A percentile compares a stretch with the other conserved stretches of the same genome.
Evolutionary conservation across 2,797 vertebrate species (phyloP).

Genomic region (Saguinus oedipus): DNA sequence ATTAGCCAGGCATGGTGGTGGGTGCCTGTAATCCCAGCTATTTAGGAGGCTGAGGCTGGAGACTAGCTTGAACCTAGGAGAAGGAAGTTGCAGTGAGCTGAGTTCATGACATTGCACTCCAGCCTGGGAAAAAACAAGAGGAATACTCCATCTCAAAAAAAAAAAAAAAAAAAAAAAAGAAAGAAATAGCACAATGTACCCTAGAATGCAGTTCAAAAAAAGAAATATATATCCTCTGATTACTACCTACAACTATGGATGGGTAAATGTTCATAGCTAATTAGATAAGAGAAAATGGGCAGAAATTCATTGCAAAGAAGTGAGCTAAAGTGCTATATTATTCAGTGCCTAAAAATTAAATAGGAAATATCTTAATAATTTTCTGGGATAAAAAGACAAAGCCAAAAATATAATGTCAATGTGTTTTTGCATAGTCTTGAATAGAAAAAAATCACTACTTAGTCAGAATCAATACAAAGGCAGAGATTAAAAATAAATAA

Average conservation of each 20-base stretch:
- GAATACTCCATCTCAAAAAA: no score
- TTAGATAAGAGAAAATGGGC: not conserved
- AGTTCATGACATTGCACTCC: accelerated
- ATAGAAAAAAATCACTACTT: not conserved
- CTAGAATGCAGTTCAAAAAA: not conserved
- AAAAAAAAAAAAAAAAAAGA: no score
- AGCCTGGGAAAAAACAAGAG: not conserved
- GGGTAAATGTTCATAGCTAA: not conserved
- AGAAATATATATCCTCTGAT: not conserved
- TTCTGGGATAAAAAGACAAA: not conserved
- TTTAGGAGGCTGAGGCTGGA: not conserved
- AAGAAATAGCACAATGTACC: not conserved
- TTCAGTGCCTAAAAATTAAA: not conserved
- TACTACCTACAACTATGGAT: not conserved
- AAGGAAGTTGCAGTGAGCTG: no score
- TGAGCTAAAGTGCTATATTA: not conserved
- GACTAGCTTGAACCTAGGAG: accelerated
- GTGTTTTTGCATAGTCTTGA: not conserved
- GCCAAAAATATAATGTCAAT: not conserved
- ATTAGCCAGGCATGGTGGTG: not conserved
- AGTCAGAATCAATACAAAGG: not conserved
- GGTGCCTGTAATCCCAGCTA: not conserved
- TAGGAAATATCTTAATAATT: not conserved
- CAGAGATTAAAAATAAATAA: not conserved
- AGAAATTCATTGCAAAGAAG: not conserved